phyloP scores from a whole-genome alignment of 2,113 vertebrate genomes.

The Indicator maculatus region DNA sequence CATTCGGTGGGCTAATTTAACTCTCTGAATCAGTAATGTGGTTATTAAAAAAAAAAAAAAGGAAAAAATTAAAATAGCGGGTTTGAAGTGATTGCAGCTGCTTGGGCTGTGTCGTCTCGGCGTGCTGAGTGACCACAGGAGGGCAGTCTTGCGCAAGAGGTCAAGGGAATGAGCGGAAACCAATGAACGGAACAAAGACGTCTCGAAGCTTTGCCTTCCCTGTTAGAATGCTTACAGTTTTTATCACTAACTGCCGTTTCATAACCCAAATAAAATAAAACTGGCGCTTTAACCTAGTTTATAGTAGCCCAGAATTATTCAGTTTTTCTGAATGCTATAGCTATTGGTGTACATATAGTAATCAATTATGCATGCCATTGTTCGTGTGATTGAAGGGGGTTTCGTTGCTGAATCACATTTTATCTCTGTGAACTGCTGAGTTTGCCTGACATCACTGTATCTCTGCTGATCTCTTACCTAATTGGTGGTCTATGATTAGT shows the following conservation, averaged over 20 bases:
- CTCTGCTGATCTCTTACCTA: background rate
- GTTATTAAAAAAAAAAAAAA: background rate
- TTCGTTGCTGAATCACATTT: background rate
- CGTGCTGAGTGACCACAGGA: conserved; percentile 41
- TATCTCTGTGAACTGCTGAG: background rate
- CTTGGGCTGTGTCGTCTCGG: background rate
- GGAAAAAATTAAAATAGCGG: background rate
- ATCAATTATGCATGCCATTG: no score
- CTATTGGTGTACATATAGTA: no score
- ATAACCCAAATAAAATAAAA: background rate
- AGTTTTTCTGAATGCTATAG: background rate
- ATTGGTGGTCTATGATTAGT: background rate
- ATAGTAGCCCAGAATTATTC: background rate
- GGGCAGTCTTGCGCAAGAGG: conserved; percentile 72
- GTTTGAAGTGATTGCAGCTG: conserved; percentile 15
- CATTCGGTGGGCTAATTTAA: conserved; percentile 46
- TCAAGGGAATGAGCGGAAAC: background rate
- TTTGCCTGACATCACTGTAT: background rate
- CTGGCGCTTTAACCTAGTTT: background rate
- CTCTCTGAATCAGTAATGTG: conserved; percentile 31
- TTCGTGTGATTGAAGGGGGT: background rate
- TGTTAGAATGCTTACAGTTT: background rate
- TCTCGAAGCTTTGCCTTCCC: conserved; percentile 35
- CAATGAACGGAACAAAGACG: conserved; percentile 65
- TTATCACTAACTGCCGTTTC: background rate